Percentiles rank a stretch among this genome's conserved stretches.
Evolutionary conservation across 2,888 invertebrate genomes (phyloP).

Genomic region (Morinoia aosen): DNA sequence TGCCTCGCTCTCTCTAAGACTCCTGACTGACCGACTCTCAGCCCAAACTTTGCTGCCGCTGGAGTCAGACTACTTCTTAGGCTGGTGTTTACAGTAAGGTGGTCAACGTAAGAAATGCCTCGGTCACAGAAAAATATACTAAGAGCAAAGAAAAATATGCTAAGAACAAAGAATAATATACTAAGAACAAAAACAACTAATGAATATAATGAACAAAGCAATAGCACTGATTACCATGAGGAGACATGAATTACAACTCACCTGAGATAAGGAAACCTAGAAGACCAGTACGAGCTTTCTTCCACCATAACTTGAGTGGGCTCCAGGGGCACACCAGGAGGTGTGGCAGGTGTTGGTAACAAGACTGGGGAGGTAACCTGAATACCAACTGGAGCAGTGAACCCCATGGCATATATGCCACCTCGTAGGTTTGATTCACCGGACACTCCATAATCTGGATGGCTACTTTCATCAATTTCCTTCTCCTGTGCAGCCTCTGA

Average conservation of each 20-base stretch:
- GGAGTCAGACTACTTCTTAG: no score
- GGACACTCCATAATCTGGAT: not conserved
- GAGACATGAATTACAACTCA: not conserved
- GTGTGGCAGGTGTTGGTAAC: slow-evolving; percentile 29
- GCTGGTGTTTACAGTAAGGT: no score
- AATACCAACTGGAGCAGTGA: not conserved
- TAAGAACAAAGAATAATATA: no score
- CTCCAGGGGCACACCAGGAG: slow-evolving; percentile 31
- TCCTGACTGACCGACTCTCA: no score
- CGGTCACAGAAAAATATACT: no score
- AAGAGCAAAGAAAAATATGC: no score
- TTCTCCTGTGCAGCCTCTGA: not conserved
- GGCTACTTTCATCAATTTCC: not conserved
- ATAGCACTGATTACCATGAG: no score
- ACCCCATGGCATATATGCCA: slow-evolving; percentile 53
- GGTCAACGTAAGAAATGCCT: no score
- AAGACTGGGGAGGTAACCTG: slow-evolving; percentile 33
- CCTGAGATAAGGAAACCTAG: slow-evolving; percentile 40
- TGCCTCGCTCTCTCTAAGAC: no score
- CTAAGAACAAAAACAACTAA: no score
- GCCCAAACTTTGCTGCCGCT: no score
- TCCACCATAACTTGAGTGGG: slow-evolving; percentile 39
- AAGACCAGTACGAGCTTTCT: slow-evolving; percentile 30
- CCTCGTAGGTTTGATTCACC: slow-evolving; percentile 26
- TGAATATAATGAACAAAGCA: no score